Percentiles rank a stretch among this genome's conserved stretches.
Evolutionary conservation across 2,113 vertebrate genomes (phyloP).

Genomic region (Cygnus buccinator): DNA sequence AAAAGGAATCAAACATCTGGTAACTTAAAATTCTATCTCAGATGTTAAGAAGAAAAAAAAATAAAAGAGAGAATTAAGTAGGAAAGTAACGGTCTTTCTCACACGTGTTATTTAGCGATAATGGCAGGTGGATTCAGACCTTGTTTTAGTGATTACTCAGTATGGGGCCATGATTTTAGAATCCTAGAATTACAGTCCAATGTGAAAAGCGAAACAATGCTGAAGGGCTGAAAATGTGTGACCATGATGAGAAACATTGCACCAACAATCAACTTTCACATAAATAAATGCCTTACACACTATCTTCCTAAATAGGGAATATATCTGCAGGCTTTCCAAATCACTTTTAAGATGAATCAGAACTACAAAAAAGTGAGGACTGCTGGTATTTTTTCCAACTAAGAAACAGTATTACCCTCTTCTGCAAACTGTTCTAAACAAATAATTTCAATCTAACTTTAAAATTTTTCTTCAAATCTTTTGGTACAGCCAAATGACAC

Average conservation of each 20-base stretch:
- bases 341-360: neutral
- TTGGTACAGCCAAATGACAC: neutral
- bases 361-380: neutral
- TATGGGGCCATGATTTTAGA: neutral
- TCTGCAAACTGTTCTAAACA: neutral
- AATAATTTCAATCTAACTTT: neutral
- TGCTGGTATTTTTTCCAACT: neutral
- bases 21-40: neutral
- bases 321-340: neutral
- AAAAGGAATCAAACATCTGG: neutral
- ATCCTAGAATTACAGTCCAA: neutral
- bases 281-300: neutral
- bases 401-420: neutral
- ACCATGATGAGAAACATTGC: neutral
- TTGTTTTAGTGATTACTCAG: neutral
- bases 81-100: neutral
- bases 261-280: neutral
- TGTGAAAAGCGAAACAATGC: neutral
- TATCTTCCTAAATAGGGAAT: neutral
- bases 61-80: neutral
- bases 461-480: neutral
- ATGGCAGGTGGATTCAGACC: neutral
- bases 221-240: fast-evolving
- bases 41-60: neutral
- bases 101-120: neutral